Base-by-base conservation (phyloP, 2,797 vertebrate species). In the Sebastes cheni region DNA sequence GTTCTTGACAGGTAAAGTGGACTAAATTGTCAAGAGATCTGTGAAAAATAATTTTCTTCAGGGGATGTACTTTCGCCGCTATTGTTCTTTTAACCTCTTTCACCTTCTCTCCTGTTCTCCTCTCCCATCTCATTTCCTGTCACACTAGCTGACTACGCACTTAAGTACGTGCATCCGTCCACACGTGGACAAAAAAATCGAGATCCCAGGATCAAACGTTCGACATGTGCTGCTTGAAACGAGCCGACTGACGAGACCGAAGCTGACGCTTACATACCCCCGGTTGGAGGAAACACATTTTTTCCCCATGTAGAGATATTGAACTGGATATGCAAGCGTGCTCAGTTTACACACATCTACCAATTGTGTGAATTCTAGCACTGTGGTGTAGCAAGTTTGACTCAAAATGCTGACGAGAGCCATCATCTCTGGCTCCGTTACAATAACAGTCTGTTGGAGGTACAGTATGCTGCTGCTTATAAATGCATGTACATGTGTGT, bases 331-430 rank as follows among this genome's bases (percentile, higher is more conserved):
- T 78, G 67, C 46, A 67, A 75, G 79, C 39, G 8, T 50, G 60
- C 78, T 78, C 73, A 66, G 22, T 82, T 80, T 71, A 89, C 75
- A 88, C 86, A 91, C 75, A 89, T 79, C 74, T 65, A 88, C 68
- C 75, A 36, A 86, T 69, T 87, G 84, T 93, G 93, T 92, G 93
- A 93, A 93, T 91, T 94, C 72, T 94, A 86, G 68, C 92, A 93
- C 79, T 0, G 7, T 54, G 85, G 89, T 90, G 89, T 90, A 88
- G 75, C 77, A 94, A 75, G 74, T 89, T 83, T 86, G 71, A 75
- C 62, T 42, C 69, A 80, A 89, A 91, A 88, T 74, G 82, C 86
- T 92, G 90, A 93, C 77, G 27, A 86, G 61, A 87, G 68, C 39
- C 75, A 29, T 88, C 79, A 73, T 80, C 61, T 66, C 65, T 69